Evolutionary conservation across 2,888 invertebrate genomes (phyloP), one percentile per base, ranked within the genome.

Genomic region (Selenia dentaria): DNA sequence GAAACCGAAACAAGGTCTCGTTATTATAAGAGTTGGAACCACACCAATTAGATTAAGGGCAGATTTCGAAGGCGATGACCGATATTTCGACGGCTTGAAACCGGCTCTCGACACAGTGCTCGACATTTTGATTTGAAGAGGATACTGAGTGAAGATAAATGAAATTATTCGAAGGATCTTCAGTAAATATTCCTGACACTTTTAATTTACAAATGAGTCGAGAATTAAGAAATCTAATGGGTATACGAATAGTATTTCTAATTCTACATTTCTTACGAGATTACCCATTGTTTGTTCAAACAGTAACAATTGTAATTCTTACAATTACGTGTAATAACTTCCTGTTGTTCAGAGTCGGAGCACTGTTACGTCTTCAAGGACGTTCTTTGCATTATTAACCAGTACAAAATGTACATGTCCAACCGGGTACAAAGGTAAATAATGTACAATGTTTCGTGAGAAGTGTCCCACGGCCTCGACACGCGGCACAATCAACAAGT

Each of bases 391-490:
- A 70, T 73, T 62, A 68, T 62, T 36, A 36, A 45, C 10, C 28
- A 44, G 13, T n/a, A 29, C 27, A 36, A 34, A 49, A 51, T 42
- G 18, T 34, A 52, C 40, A 56, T 13, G 64, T 66, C 2, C 8
- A 64, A 9, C 9, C 14, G 14, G 3, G 39, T 43, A 56, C 37
- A 34, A 28, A 28, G 4, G 12, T n/a, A n/a, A n/a, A n/a, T n/a
- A n/a, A n/a, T n/a, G n/a, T 26, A 43, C 42, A 42, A 32, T 25
- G 38, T 29, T 13, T 11, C 76, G 78, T 84, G 85, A 69, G 84
- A 84, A 82, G 39, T 51, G 51, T 86, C 83, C 69, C 85, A 85
- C 84, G 83, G 68, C 75, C 74, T 73, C 66, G 42, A 53, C 42
- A 49, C 43, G 53, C 44, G 48, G 51, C 50, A 60, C 59, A 58